Evolutionary conservation across 2,797 vertebrate genomes (phyloP), one percentile per base, ranked within the genome.

Genomic region (Hafferia zeledoni): DNA sequence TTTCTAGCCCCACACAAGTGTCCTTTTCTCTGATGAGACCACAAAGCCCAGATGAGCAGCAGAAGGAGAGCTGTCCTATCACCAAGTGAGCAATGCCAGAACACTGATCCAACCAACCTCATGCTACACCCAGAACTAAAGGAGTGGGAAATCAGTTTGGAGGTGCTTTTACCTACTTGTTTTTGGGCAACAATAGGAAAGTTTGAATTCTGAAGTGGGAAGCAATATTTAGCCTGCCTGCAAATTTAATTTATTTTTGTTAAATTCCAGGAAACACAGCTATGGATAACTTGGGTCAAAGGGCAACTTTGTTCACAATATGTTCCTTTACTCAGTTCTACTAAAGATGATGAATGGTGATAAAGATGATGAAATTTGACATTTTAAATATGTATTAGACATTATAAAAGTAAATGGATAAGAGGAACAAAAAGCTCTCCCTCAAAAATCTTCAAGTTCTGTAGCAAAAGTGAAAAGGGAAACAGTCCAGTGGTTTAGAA

Each of bases 11-110:
- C 30, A 59, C 8, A 24, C 8, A 44, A 68, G 23, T 5, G 10
- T 16, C 53, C 23, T 50, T 33, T 50, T 59, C 37, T 25, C 24
- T 3, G 39, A 24, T 2, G 4, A 53, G 53, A 9, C 7, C 68
- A 57, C 39, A 39, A 30, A 39, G 18, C 39, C 30, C 28, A 69
- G 25, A 28, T 0, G 35, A 52, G 33, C 35, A 55, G 20, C 50
- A 55, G n/a, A 55, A 8, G 57, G 31, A 17, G 5, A 35, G 35
- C 50, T 49, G 4, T 13, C 33, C 44, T 67, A 7, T 59, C 35
- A 41, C 22, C 1, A 0, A 30, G 15, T 4, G 3, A 59, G 41
- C 44, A 28, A 5, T 1, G 2, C 44, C 35, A n/a, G 11, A 37
- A 39, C 30, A 14, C 25, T 2, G 25, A 53, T n/a, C 27, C n/a